Evolutionary conservation across 1,140 invertebrate species (phyloP), one percentile per base, ranked within the genome.

Genomic region (Zophobas atratus): DNA sequence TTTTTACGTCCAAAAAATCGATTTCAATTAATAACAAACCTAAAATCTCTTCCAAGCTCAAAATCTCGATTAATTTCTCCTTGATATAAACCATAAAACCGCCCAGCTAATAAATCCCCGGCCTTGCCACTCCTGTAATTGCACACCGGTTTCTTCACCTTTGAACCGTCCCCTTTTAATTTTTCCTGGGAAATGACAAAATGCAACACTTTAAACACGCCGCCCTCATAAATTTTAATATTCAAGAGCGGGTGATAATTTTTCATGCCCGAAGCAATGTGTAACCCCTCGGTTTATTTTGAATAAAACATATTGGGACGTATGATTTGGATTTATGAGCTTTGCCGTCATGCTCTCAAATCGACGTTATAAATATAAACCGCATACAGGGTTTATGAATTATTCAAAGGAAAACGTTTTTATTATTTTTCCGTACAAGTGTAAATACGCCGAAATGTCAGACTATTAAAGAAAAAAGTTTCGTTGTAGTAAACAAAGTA

Each of bases 261-360:
- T 55, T 34, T 55, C 53, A 34, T 35, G 53, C 53, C 53, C 6
- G 20, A 34, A 55, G 20, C 20, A 20, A 20, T 20, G 20, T 20
- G 53, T 55, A 8, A 51, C 33, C 53, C 53, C 53, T 20, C 43
- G 43, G 43, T 46, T 46, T 8, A 39, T 35, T 39, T 38, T 60
- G 56, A 60, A 60, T 60, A 60, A 60, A 60, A 60, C 56, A 60
- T 60, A 60, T 60, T 55, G 36, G 56, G 56, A 60, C 56, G 38
- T 39, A 36, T 39, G 56, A 60, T 60, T 6, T 39, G 56, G 56
- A 60, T 60, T 60, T 60, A 60, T 60, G 56, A 35, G 36, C 32
- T 33, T 35, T 39, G 20, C 20, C 2, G 6, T 6, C 4, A 53
- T n/a, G 34, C 56, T 57, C 35, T 38, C 56, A 60, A 60, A 60